phyloP scores from a whole-genome alignment of 2,888 invertebrate species.

The Timema cristinae region DNA sequence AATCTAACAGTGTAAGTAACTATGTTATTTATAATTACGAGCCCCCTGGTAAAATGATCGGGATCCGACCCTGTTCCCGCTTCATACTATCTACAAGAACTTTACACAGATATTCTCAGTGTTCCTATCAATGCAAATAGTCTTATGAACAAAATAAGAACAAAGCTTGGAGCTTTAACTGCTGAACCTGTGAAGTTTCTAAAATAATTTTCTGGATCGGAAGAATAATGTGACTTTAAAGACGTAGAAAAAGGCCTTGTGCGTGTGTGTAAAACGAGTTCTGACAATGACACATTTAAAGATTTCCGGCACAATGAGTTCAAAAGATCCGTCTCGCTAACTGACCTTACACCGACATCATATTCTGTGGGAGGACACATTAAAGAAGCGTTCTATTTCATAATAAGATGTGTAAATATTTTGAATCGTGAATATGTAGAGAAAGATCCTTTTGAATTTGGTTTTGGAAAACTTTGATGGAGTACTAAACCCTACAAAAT shows the following conservation, averaged over 20 bases:
- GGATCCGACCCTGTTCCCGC: not conserved
- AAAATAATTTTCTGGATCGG: not conserved
- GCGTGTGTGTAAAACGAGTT: not conserved
- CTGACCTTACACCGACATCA: not conserved
- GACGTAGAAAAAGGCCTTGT: not conserved
- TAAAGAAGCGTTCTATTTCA: no score
- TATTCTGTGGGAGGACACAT: no score
- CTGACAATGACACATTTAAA: not conserved
- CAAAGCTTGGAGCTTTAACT: not conserved
- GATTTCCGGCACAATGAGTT: not conserved
- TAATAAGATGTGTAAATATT: not conserved
- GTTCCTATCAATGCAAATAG: not conserved
- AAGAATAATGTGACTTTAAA: constrained; percentile 6
- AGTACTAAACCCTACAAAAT: not conserved
- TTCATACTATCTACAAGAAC: not conserved
- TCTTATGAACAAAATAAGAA: not conserved
- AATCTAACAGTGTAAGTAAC: no score
- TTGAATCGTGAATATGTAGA: not conserved
- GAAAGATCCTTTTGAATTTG: constrained; percentile 3
- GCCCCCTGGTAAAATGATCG: no score
- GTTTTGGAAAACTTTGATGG: not conserved
- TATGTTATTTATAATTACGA: no score
- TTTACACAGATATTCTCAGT: not conserved
- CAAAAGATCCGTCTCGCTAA: not conserved
- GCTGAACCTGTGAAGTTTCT: constrained; percentile 5